Conservation (phyloP, 1,140 invertebrate species). For the Lepidurus couesii region DNA sequence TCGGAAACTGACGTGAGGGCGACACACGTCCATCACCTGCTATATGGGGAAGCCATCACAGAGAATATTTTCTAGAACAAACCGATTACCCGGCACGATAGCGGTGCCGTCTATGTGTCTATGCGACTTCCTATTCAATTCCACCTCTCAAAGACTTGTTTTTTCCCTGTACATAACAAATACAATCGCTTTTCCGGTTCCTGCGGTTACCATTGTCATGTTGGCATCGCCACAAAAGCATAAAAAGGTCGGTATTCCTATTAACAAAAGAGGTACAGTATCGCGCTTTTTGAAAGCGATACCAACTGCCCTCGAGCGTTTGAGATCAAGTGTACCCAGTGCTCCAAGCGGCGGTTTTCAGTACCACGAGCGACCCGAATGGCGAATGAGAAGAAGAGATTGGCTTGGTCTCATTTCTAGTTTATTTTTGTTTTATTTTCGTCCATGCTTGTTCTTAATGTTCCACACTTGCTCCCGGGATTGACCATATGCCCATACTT, state of each 20-base stretch:
- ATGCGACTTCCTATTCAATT: background rate
- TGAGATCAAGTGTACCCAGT: too few relatives aligned
- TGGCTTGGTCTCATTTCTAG: background rate
- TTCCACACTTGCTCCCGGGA: background rate
- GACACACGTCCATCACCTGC: conserved; percentile 10
- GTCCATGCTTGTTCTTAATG: background rate
- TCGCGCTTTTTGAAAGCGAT: too few relatives aligned
- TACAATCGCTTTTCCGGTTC: too few relatives aligned
- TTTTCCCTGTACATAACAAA: background rate
- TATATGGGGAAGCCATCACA: background rate
- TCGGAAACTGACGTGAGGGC: background rate
- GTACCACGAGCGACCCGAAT: too few relatives aligned
- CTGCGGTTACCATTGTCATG: too few relatives aligned
- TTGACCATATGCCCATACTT: background rate
- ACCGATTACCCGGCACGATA: background rate
- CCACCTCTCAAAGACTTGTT: background rate
- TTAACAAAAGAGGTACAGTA: too few relatives aligned
- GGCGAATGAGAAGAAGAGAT: too few relatives aligned
- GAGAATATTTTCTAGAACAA: background rate
- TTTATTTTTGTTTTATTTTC: background rate
- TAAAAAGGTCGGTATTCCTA: too few relatives aligned
- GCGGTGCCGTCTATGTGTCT: conserved; percentile 1
- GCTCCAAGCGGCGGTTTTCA: too few relatives aligned
- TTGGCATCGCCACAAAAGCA: too few relatives aligned
- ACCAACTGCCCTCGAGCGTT: too few relatives aligned